Base-by-base conservation (phyloP, 2,113 vertebrate species). In the Pelodiscus sinensis region DNA sequence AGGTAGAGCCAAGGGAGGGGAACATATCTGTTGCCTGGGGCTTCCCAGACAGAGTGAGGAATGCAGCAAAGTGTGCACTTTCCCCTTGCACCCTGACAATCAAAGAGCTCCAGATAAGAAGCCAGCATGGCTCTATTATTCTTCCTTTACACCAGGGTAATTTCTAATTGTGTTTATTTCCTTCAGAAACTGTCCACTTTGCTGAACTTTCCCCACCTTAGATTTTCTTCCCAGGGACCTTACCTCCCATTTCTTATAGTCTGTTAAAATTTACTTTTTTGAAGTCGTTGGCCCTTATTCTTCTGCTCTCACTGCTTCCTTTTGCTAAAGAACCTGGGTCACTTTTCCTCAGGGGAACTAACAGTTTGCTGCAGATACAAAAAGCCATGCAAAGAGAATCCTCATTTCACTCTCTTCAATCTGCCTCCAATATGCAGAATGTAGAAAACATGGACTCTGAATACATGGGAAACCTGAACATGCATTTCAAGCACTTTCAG, bases 401-500 rank as follows among this genome's bases (percentile, higher is more conserved):
- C 77, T 18, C 0, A 0, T 24, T 62, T 38, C 0, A 4, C 29
- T 57, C 29, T 81, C 62, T 62, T 7, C n/a, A 31, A 88, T 60
- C 54, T 0, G 54, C 9, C 56, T 60, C n/a, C 0, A 0, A 8
- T 25, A 27, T 52, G 68, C 21, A 52, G 79, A 55, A 5, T 8
- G n/a, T 13, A 75, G 57, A 51, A 50, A 87, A 51, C 60, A 78
- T 71, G 79, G 73, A 1, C 75, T 27, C 13, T 15, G 18, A 56
- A 4, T 13, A 57, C 71, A 50, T 24, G 55, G 84, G 31, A 89
- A 12, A 71, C 24, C 19, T 16, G 3, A 51, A 8, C 8, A 68
- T 0, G 0, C 0, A 35, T 4, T 10, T 58, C 19, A 50, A 19
- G 9, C 86, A 62, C 60, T 50, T 54, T 50, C 3, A 16, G 71